phyloP scores from a whole-genome alignment of 2,113 vertebrate species.

The Promerops cafer region DNA sequence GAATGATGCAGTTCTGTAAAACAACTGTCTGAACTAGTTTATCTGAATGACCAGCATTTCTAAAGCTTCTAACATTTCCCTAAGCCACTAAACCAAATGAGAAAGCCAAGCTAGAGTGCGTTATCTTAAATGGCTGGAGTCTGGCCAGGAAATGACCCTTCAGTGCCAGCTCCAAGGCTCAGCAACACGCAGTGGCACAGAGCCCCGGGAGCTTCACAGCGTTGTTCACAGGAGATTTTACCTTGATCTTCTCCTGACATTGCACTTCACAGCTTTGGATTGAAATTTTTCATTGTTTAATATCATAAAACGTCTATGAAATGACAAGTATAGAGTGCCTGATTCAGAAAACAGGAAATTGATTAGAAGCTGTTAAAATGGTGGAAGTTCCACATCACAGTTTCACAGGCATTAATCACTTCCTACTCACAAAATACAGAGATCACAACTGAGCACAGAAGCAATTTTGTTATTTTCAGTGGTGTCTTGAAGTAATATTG shows the following conservation, averaged over 20 bases:
- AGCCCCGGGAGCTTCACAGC: neutral
- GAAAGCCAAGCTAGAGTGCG: neutral
- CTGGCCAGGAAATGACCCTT: neutral
- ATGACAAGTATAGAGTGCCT: neutral
- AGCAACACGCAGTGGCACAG: rapidly evolving
- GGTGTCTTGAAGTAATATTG: neutral
- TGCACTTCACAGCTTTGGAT: neutral
- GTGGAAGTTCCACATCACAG: neutral
- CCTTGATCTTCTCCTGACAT: neutral
- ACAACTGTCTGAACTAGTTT: neutral
- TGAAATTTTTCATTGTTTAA: neutral
- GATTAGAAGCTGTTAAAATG: neutral
- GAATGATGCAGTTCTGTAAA: neutral
- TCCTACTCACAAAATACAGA: neutral
- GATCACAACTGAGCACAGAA: neutral
- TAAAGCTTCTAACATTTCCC: neutral
- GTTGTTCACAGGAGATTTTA: neutral
- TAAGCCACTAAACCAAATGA: neutral
- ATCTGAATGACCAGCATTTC: neutral
- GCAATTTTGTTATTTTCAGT: neutral
- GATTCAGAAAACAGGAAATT: neutral
- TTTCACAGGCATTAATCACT: neutral
- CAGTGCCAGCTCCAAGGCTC: neutral
- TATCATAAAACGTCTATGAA: neutral
- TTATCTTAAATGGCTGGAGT: neutral